These are phyloP conservation scores for Gobius niger DNA, from an alignment of 2,113 vertebrate genomes.

Conservation along the genomic window DNA sequence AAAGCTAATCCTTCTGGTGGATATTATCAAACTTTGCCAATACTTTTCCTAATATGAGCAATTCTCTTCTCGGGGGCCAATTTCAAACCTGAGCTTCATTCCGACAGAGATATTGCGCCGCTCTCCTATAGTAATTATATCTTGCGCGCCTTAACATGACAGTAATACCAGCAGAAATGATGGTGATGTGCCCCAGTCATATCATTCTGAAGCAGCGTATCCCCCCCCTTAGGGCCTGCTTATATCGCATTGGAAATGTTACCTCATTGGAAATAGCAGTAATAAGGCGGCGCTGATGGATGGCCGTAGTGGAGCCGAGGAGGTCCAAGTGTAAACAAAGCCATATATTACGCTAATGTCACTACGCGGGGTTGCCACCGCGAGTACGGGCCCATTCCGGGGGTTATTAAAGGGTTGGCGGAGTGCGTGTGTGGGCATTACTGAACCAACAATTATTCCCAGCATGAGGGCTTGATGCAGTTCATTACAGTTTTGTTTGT, in stretches of 20 bases:
- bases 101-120: conserved; percentile 77
- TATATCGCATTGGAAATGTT: conserved; percentile 88
- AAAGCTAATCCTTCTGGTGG: conserved; percentile 44
- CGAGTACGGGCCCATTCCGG: conserved; percentile 28
- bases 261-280: conserved; percentile 83
- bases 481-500: conserved; percentile 24
- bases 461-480: conserved; percentile 15
- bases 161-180: conserved; percentile 88
- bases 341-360: conserved; percentile 68
- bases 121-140: conserved; percentile 84
- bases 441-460: conserved; percentile 21
- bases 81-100: conserved; percentile 68
- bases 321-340: conserved; percentile 64
- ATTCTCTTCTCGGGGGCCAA: conserved; percentile 67
- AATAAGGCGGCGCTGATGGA: conserved; percentile 82
- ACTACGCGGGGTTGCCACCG: conserved; percentile 48
- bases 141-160: conserved; percentile 82
- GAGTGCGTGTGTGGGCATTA: conserved; percentile 9
- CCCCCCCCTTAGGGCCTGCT: conserved; percentile 87
- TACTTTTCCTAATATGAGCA: conserved; percentile 59
- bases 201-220: conserved; percentile 83
- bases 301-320: conserved; percentile 65
- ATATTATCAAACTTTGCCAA: conserved; percentile 67
- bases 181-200: conserved; percentile 83
- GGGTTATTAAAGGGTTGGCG: conserved; percentile 53